A percentile compares a stretch with the other conserved stretches of the same genome.
Evolutionary conservation across 2,888 invertebrate genomes (phyloP).

Genomic region (Epicampocera succincta): DNA sequence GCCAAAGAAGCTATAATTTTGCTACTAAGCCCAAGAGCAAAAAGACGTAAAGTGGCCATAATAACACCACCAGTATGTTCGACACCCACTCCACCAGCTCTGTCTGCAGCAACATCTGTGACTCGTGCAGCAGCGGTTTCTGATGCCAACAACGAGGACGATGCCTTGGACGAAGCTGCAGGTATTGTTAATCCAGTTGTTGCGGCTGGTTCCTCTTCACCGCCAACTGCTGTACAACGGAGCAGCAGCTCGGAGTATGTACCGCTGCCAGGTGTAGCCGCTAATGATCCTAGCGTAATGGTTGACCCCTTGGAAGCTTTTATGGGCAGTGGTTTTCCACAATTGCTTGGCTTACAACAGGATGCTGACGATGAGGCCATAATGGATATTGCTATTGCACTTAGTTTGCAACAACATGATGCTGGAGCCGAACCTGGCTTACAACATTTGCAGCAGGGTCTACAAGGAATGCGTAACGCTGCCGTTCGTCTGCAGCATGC

Average conservation of each 20-base stretch:
- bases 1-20: conserved; percentile 94
- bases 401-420: conserved; percentile 94
- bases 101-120: conserved; percentile 73
- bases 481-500: conserved; percentile 82
- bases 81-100: conserved; percentile 84
- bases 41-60: conserved; percentile 88
- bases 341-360: conserved; percentile 93
- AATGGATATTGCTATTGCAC: conserved; percentile 97
- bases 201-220: conserved; percentile 69
- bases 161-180: conserved; percentile 72
- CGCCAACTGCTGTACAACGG: conserved; percentile 73
- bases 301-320: conserved; percentile 82
- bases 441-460: conserved; percentile 83
- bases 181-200: conserved; percentile 68
- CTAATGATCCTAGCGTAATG: conserved; percentile 73
- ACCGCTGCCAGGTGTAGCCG: conserved; percentile 65
- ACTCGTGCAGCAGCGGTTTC: conserved; percentile 67
- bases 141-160: conserved; percentile 72
- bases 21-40: conserved; percentile 89
- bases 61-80: conserved; percentile 85
- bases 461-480: conserved; percentile 78
- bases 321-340: conserved; percentile 86
- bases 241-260: conserved; percentile 71
- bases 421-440: conserved; percentile 83
- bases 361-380: conserved; percentile 98